phyloP scores from a whole-genome alignment of 2,888 invertebrate species.

The Drosophila anomelani region DNA sequence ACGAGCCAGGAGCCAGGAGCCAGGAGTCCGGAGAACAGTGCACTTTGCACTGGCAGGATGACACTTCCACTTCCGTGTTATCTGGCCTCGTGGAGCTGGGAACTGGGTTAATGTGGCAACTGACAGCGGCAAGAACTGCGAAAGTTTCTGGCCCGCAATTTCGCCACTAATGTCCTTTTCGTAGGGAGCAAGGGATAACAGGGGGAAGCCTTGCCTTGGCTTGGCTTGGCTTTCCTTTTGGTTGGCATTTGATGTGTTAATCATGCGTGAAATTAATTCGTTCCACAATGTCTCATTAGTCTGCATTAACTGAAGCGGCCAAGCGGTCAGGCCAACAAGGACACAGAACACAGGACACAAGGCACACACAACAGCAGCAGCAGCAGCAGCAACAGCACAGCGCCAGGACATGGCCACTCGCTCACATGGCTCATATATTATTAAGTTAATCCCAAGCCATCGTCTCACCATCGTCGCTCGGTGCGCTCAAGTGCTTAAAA shows the following conservation, averaged over 20 bases:
- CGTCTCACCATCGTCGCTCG: constrained; percentile 68
- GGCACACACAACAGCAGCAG: constrained; percentile 24
- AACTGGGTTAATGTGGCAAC: constrained; percentile 74
- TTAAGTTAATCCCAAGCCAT: constrained; percentile 74
- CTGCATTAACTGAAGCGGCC: constrained; percentile 80
- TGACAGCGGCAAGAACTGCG: constrained; percentile 40
- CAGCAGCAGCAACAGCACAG: constrained; percentile 22
- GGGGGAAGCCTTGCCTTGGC: not conserved
- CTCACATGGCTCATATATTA: constrained; percentile 74
- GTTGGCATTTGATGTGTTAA: constrained; percentile 79
- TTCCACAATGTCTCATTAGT: constrained; percentile 81
- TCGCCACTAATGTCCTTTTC: constrained; percentile 35
- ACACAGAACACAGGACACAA: constrained; percentile 39
- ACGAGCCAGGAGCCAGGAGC: not conserved
- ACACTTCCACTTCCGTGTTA: constrained; percentile 74
- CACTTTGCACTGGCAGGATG: constrained; percentile 40
- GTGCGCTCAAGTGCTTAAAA: constrained; percentile 78
- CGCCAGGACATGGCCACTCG: constrained; percentile 23
- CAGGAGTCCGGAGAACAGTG: not conserved
- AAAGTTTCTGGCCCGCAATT: constrained; percentile 32
- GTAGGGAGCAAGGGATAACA: not conserved
- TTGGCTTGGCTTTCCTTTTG: constrained; percentile 3
- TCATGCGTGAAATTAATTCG: constrained; percentile 83
- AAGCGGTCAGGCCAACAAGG: constrained; percentile 54
- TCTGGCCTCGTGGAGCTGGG: constrained; percentile 50